A percentile compares a stretch with the other conserved stretches of the same genome.
Evolutionary conservation across 2,888 invertebrate species (phyloP).

Genomic region (Lasioglossum marginatum): DNA sequence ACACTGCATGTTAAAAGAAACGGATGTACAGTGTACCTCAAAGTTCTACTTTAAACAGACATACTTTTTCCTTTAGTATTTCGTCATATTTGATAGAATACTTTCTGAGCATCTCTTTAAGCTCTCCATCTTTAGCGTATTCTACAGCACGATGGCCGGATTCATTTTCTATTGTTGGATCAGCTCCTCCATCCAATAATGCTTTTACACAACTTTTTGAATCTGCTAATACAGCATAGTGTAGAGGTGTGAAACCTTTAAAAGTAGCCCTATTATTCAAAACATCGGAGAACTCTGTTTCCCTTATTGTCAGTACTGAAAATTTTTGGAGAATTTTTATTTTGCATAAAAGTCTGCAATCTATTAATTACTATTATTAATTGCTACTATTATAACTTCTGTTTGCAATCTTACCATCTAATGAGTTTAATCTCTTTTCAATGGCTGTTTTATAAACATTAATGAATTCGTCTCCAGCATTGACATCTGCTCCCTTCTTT

Average conservation of each 20-base stretch:
- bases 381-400: neutral
- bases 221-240: conserved; percentile 94
- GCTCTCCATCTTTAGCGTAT: conserved; percentile 89
- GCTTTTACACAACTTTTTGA: conserved; percentile 87
- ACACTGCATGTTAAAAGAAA: neutral
- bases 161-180: conserved; percentile 91
- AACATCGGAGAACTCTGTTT: conserved; percentile 92
- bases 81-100: conserved; percentile 85
- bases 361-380: neutral
- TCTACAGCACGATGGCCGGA: conserved; percentile 91
- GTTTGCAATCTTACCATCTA: conserved; percentile 87
- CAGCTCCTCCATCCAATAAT: conserved; percentile 90
- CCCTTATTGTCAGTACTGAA: conserved; percentile 88
- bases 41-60: conserved; percentile 28
- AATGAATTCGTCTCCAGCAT: conserved; percentile 91
- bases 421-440: conserved; percentile 89
- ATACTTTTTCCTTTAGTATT: conserved; percentile 79
- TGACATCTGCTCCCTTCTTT: conserved; percentile 92
- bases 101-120: conserved; percentile 88
- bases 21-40: neutral
- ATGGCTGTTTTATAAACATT: conserved; percentile 89
- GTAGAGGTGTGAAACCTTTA: conserved; percentile 94
- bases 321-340: conserved; percentile 30
- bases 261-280: conserved; percentile 91
- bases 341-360: neutral